Base-by-base conservation (phyloP, 2,113 vertebrate genomes). In the Paramisgurnus dabryanus region DNA sequence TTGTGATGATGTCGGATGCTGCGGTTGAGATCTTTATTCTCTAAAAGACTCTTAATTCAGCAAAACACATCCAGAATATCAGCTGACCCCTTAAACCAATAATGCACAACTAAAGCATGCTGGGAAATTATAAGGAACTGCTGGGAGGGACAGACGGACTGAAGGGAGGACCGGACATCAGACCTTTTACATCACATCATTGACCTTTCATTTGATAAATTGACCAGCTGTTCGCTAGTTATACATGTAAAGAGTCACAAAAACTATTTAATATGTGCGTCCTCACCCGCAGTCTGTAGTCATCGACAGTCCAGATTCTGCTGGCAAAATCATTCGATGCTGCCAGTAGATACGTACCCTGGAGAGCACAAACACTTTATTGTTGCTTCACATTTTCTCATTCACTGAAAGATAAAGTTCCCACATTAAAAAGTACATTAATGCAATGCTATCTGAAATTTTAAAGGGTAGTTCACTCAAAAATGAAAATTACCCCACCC, bases 271-370 rank as follows among this genome's bases (percentile, higher is more conserved):
- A 34, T 65, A 17, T 41, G 41, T 39, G 64, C 4, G 49, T 17
- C 84, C 94, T 94, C 84, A 99, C 98, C 91, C 97, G 92, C 85
- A 99, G 94, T 8, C 98, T 93, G 90, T 91, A 95, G 89, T 99
- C 97, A n/a, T 99, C 98, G 1, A 99, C 95, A 0, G 96, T 99
- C 98, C 98, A 99, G 86, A 99, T 98, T 68, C 98, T 94, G 86
- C 98, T 99, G 61, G 97, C 97, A 77, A 99, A 99, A 88, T 99
- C 98, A 82, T 98, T 99, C 6, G 98, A 99, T 45, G 98, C 95
- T 8, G 97, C 98, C 81, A 99, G 91, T 80, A 99, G 92, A 86
- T 95, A 98, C 3, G 96, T 95, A 4, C 97, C 98, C 98, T 99
- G 85, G 0, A 47, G 82, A 83, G 49, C 81, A 78, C 12, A 79